These are phyloP conservation scores for Enoplosus armatus DNA, from an alignment of 2,797 vertebrate species.

Conservation along the genomic window DNA sequence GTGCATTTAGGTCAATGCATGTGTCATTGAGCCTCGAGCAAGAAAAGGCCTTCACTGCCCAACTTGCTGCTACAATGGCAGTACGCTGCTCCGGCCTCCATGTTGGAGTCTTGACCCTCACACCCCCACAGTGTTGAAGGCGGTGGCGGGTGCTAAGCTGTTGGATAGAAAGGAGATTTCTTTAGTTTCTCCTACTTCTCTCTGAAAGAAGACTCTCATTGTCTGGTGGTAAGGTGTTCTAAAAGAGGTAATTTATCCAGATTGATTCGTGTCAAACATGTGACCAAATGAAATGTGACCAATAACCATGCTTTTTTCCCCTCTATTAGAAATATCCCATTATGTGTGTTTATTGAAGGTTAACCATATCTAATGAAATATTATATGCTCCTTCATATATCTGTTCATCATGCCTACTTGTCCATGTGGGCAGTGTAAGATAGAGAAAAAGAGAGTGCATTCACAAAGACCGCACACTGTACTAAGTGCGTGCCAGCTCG, in stretches of 20 bases:
- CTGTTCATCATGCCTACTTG: not conserved
- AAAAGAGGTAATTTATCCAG: not conserved
- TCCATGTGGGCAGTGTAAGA: not conserved
- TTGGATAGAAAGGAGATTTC: constrained; percentile 27
- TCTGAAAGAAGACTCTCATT: not conserved
- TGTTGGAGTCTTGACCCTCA: constrained; percentile 42
- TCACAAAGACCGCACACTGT: not conserved
- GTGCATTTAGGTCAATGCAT: constrained; percentile 56
- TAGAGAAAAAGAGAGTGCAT: not conserved
- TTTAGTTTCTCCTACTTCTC: constrained; percentile 2
- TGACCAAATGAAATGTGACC: not conserved
- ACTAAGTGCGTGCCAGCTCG: not conserved
- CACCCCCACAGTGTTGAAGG: constrained; percentile 28
- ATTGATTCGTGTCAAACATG: not conserved
- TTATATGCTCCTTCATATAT: not conserved
- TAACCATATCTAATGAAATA: not conserved
- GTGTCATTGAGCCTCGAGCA: constrained; percentile 61
- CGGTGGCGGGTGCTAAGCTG: not conserved
- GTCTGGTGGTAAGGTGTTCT: not conserved
- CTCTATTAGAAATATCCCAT: not conserved
- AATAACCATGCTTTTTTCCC: not conserved
- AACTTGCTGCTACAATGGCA: constrained; percentile 14
- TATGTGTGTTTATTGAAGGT: constrained; percentile 19
- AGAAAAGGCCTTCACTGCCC: constrained; percentile 43
- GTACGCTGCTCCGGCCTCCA: not conserved